These are phyloP conservation scores for Corythucha ciliata DNA, from an alignment of 2,888 invertebrate species.

Conservation along the genomic window DNA sequence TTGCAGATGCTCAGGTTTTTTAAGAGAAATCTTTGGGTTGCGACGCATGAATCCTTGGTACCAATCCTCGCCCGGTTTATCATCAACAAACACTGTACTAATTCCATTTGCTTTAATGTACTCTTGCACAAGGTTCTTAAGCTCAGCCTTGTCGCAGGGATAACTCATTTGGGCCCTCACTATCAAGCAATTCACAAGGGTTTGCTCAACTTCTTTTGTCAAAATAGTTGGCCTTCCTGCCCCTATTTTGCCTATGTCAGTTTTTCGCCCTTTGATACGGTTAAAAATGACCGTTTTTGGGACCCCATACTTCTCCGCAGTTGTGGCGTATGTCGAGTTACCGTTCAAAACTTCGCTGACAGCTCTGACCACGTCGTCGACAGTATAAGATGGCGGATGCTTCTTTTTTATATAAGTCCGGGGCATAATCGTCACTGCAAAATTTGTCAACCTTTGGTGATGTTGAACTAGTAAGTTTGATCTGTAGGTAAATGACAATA, in stretches of 20 bases:
- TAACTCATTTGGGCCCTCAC: constrained; percentile 32
- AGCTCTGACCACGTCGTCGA: not conserved
- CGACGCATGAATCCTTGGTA: constrained; percentile 31
- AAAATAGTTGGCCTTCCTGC: not conserved
- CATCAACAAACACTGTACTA: constrained; percentile 33
- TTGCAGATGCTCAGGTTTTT: constrained; percentile 37
- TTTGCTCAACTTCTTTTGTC: not conserved
- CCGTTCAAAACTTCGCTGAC: constrained; percentile 3
- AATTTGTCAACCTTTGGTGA: no score
- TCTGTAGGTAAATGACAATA: no score
- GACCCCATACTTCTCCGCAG: constrained; percentile 3
- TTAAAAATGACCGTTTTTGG: no score
- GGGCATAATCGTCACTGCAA: no score
- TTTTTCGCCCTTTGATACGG: no score
- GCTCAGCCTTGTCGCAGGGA: constrained; percentile 32
- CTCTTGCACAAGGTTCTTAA: constrained; percentile 5
- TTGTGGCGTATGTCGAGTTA: not conserved
- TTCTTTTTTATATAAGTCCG: not conserved
- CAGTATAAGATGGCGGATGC: not conserved
- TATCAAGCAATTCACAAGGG: constrained; percentile 27
- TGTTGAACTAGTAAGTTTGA: no score
- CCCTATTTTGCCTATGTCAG: not conserved
- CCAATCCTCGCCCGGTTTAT: constrained; percentile 33
- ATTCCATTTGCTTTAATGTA: not conserved
- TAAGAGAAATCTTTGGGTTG: constrained; percentile 30